Evolutionary conservation across 2,888 invertebrate genomes (phyloP).

Genomic region (Gastrophysa polygoni): DNA sequence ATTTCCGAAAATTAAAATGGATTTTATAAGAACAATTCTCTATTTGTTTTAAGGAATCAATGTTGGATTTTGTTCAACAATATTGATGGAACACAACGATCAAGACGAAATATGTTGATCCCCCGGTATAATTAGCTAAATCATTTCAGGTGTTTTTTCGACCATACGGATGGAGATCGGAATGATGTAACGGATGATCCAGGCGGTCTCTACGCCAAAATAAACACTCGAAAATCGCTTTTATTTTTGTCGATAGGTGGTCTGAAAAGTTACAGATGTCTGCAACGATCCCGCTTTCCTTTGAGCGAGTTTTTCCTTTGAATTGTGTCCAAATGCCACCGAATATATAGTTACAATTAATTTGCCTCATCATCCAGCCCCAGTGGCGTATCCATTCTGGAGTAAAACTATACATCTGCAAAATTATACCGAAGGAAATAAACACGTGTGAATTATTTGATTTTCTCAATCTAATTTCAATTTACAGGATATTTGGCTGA

Average conservation of each 20-base stretch:
- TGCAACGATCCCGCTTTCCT: conserved; percentile 25
- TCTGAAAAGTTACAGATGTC: conserved; percentile 29
- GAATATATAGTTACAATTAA: conserved; percentile 29
- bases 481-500: too few species aligned
- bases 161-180: not conserved
- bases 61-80: too few species aligned
- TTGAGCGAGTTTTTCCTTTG: conserved; percentile 30
- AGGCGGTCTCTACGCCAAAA: conserved; percentile 24
- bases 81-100: too few species aligned
- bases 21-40: too few species aligned
- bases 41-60: too few species aligned
- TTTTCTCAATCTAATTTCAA: too few species aligned
- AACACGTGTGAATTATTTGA: too few species aligned
- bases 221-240: conserved; percentile 28
- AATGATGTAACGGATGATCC: conserved; percentile 14
- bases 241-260: conserved; percentile 35
- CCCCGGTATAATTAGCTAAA: too few species aligned
- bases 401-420: too few species aligned
- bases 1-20: too few species aligned
- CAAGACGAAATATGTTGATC: too few species aligned
- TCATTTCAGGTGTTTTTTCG: not conserved
- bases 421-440: too few species aligned
- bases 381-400: conserved; percentile 10
- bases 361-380: conserved; percentile 13
- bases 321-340: conserved; percentile 31